Base-by-base conservation (phyloP, 2,888 invertebrate species). In the Trichacis sp. region DNA sequence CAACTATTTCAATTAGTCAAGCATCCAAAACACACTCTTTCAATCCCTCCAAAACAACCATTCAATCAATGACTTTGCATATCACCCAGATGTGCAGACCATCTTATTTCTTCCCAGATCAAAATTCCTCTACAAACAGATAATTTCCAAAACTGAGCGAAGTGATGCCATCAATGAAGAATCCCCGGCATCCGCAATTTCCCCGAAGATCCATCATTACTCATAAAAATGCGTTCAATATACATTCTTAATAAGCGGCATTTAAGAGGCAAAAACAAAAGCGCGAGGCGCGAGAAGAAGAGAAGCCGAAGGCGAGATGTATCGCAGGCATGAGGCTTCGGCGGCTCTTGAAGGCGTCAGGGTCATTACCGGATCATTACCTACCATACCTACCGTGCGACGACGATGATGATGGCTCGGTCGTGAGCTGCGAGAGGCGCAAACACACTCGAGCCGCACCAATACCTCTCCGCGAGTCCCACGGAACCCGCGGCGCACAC, bases 311-410 rank as follows among this genome's bases (percentile, higher is more conserved):
- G 68, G 67, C 61, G 70, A 70, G 64, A 60, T 69, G 64, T 61
- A 62, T 55, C 57, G 63, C 61, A 55, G 47, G 50, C 30, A 54
- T 53, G 42, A 36, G 36, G 45, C 54, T 18, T 45, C 63, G 54
- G 55, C 66, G 64, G 69, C 66, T 73, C 72, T 76, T 68, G 74
- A 75, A 78, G 77, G 78, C 80, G 80, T 80, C 78, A 79, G 81
- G 82, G 82, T 83, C 81, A 83, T 83, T 83, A 83, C 81, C 79
- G 81, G 78, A 82, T 83, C 83, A 83, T 83, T 83, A 83, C 81
- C 78, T 80, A 77, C 75, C 78, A 77, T 80, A 79, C 77, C 80
- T 80, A 81, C 82, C 78, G 81, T 81, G 76, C 75, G 75, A 74
- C 68, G 72, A 72, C 70, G 74, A 62, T 56, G 68, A 67, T 72